These are phyloP conservation scores for Heliothis subflexa DNA, from an alignment of 1,140 invertebrate genomes.

Conservation along the genomic window DNA sequence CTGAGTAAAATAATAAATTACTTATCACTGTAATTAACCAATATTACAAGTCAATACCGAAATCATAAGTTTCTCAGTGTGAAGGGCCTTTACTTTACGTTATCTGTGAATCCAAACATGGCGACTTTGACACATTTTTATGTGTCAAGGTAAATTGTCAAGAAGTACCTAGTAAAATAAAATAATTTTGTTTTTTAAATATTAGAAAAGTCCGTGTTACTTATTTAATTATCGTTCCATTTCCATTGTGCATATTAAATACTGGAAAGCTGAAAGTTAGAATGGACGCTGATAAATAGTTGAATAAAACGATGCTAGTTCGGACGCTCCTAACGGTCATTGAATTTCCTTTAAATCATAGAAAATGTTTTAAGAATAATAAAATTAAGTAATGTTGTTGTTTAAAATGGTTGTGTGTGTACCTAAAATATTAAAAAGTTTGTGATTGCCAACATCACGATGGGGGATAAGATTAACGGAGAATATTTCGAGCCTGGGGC, in stretches of 20 bases:
- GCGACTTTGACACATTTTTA: slow-evolving; percentile 54
- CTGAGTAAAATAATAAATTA: no score
- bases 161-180: slow-evolving; percentile 48
- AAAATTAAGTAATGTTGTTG: slow-evolving; percentile 45
- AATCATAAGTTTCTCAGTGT: neutral
- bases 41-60: no score
- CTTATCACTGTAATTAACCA: no score
- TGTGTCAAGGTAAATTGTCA: slow-evolving; percentile 77
- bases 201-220: slow-evolving; percentile 43
- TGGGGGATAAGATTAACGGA: slow-evolving; percentile 80
- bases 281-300: neutral
- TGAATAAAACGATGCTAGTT: slow-evolving; percentile 66
- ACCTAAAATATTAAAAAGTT: slow-evolving; percentile 58
- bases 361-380: slow-evolving; percentile 56
- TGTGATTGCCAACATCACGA: slow-evolving; percentile 61
- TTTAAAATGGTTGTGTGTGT: slow-evolving; percentile 61
- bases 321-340: slow-evolving; percentile 72
- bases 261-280: neutral
- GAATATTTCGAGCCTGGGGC: slow-evolving; percentile 76
- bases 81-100: neutral
- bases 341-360: slow-evolving; percentile 48
- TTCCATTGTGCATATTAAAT: slow-evolving; percentile 15
- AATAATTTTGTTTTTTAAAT: slow-evolving; percentile 43
- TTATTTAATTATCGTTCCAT: slow-evolving; percentile 32
- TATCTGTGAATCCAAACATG: slow-evolving; percentile 40